Conservation (phyloP, 1,140 invertebrate species). For the Pachypsylla venusta region DNA sequence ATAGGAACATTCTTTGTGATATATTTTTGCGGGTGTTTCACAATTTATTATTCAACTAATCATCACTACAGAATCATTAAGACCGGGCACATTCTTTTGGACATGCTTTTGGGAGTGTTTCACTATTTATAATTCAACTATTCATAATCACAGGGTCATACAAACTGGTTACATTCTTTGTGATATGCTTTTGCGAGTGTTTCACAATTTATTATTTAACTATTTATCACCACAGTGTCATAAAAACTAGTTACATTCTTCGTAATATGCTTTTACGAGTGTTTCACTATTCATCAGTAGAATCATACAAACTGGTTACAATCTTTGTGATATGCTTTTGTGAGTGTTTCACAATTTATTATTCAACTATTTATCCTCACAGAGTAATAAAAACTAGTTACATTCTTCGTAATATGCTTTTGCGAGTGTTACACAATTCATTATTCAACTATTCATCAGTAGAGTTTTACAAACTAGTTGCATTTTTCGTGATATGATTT, state of each 20-base stretch:
- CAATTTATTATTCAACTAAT: neutral
- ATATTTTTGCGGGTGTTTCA: neutral
- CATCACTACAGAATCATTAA: neutral
- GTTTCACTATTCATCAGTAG: neutral
- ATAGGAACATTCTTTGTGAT: neutral
- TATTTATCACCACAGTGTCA: neutral
- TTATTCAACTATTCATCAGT: neutral
- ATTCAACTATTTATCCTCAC: neutral
- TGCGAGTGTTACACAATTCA: neutral
- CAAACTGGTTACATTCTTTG: too few relatives aligned
- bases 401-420: neutral
- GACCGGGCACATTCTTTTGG: neutral
- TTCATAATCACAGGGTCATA: neutral
- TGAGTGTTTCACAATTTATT: neutral
- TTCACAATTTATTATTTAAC: neutral
- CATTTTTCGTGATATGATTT: neutral
- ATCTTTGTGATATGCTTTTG: neutral
- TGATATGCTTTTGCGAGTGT: neutral
- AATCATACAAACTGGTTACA: too few relatives aligned
- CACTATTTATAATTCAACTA: neutral
- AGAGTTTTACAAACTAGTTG: neutral
- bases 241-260: neutral
- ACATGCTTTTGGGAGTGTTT: neutral
- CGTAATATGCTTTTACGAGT: neutral
- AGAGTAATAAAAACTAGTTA: neutral